Base-by-base conservation (phyloP, 2,888 invertebrate genomes). In the Apomyelois bistriatella region DNA sequence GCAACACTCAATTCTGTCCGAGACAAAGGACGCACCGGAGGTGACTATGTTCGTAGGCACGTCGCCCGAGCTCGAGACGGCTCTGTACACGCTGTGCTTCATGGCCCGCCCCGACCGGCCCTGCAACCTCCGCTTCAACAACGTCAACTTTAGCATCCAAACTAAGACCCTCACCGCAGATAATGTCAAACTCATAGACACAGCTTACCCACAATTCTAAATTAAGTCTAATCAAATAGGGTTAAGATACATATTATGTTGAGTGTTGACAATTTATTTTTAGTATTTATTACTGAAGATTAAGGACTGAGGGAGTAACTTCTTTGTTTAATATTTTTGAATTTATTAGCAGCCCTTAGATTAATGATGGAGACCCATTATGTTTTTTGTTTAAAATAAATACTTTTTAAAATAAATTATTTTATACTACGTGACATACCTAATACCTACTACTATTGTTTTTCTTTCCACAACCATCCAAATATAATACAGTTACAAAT, bases 1-100 rank as follows among this genome's bases (percentile, higher is more conserved):
- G 74, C 90, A 94, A 58, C 95, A 95, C 60, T 93, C 95, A 12
- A 90, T 92, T 35, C 93, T 95, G 73, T 93, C 94, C 59, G 93
- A 93, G 3, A 91, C 94, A 0, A 93, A 90, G 54, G 94, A 94
- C 67, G 97, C 97, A 54, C 96, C 96, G 0, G 95, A 95, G 16
- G 93, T 95, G 49, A 93, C 92, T 0, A 93, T 96, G 92, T 96
- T 97, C 74, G 92, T 97, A 49, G 97, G 97, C 28, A 96, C 96
- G 0, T 97, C 97, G 41, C 98, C 98, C 0, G 98, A 98, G 79
- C 88, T 98, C 61, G 98, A 98, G 79, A 92, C 96, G 77, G 96
- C 97, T 0, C 78, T 98, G 5, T 98, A 97, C 85, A 96, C 97
- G 0, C 92, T 97, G 3, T 98, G 98, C 81, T 97, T 96, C 85